phyloP scores from a whole-genome alignment of 2,113 vertebrate genomes.

The Marcusenius ussheri region DNA sequence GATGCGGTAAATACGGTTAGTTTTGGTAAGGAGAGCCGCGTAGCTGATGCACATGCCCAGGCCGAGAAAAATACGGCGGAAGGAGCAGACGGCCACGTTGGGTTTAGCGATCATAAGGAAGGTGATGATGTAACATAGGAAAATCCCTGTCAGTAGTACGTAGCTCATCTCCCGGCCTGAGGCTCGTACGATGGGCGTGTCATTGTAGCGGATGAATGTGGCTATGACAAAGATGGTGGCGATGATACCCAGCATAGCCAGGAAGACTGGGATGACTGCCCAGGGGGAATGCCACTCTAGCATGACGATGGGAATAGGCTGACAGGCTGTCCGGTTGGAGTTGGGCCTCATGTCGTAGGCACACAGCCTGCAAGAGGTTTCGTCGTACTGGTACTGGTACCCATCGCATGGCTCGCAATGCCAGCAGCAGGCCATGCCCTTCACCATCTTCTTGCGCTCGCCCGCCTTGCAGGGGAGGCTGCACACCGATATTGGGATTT shows the following conservation, averaged over 20 bases:
- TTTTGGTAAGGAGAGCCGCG: slow-evolving; percentile 88
- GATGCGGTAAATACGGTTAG: slow-evolving; percentile 92
- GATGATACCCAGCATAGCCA: slow-evolving; percentile 87
- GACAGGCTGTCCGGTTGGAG: slow-evolving; percentile 79
- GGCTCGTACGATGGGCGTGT: slow-evolving; percentile 87
- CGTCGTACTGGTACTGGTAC: slow-evolving; percentile 84
- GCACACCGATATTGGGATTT: slow-evolving; percentile 78
- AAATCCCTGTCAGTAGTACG: slow-evolving; percentile 84
- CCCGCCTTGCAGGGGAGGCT: slow-evolving; percentile 78
- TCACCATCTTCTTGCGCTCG: slow-evolving; percentile 86
- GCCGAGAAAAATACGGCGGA: slow-evolving; percentile 83
- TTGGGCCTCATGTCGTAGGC: slow-evolving; percentile 80
- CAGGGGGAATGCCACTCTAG: slow-evolving; percentile 94
- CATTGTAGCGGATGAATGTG: slow-evolving; percentile 85
- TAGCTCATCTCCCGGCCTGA: slow-evolving; percentile 91
- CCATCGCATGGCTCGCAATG: slow-evolving; percentile 87
- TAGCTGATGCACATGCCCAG: slow-evolving; percentile 96
- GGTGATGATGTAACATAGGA: slow-evolving; percentile 92
- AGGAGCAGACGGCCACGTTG: slow-evolving; percentile 80
- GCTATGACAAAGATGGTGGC: slow-evolving; percentile 90
- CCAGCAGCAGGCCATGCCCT: slow-evolving; percentile 90
- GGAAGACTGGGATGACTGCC: slow-evolving; percentile 84
- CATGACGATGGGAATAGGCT: slow-evolving; percentile 81
- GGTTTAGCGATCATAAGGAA: slow-evolving; percentile 96
- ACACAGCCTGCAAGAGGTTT: slow-evolving; percentile 83